phyloP scores from a whole-genome alignment of 2,888 invertebrate species.

The Cyaniris semiargus region DNA sequence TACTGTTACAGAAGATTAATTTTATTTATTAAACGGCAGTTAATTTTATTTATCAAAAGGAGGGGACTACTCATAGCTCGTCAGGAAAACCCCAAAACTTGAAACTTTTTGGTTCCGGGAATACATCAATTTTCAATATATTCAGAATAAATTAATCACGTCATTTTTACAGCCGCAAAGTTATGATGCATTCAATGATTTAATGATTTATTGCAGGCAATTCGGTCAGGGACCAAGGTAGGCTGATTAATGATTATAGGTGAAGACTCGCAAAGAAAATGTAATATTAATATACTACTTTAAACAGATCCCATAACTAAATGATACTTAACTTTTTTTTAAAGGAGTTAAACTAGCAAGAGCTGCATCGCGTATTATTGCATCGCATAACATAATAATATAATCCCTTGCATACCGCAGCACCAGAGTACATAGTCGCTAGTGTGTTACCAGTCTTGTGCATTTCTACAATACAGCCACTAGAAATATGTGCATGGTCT shows the following conservation, averaged over 20 bases:
- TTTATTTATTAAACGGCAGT: too few relatives aligned
- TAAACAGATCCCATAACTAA: too few relatives aligned
- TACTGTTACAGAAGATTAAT: too few relatives aligned
- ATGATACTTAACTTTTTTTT: not conserved
- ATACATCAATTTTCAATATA: not conserved
- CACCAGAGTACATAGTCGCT: not conserved
- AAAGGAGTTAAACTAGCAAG: not conserved
- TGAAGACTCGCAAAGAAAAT: not conserved
- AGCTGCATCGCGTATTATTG: too few relatives aligned
- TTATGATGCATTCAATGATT: not conserved
- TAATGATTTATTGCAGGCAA: not conserved
- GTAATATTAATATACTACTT: not conserved
- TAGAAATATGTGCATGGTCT: too few relatives aligned
- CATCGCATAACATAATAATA: too few relatives aligned
- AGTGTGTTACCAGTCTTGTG: not conserved
- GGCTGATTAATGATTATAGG: not conserved
- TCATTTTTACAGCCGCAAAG: not conserved
- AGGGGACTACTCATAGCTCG: not conserved
- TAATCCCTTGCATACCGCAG: not conserved
- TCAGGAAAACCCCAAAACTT: not conserved
- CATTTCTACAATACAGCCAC: not conserved
- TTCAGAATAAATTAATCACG: conserved; percentile 15
- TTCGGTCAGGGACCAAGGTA: not conserved
- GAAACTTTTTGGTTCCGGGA: not conserved
- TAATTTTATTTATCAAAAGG: too few relatives aligned